Percentiles rank a stretch among this genome's conserved stretches.
Evolutionary conservation across 2,888 invertebrate species (phyloP).

Genomic region (Incurvaria masculella): DNA sequence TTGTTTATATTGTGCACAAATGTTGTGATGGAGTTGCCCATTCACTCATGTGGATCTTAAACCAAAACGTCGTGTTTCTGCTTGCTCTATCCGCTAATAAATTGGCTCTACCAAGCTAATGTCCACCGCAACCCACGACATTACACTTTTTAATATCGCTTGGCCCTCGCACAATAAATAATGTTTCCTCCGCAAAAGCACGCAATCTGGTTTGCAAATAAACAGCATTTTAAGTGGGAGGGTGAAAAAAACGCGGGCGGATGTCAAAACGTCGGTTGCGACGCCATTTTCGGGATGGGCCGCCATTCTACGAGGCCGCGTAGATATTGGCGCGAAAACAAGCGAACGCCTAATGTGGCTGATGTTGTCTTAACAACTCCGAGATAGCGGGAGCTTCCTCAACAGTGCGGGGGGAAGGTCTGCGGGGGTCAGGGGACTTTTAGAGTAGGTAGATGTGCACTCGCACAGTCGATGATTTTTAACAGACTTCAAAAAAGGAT

Average conservation of each 20-base stretch:
- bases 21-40: too few relatives aligned
- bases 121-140: neutral
- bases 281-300: neutral
- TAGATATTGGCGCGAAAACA: neutral
- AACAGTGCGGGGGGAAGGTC: neutral
- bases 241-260: conserved; percentile 31
- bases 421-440: neutral
- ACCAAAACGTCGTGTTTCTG: too few relatives aligned
- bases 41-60: too few relatives aligned
- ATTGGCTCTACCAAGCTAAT: too few relatives aligned
- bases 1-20: too few relatives aligned
- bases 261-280: conserved; percentile 25
- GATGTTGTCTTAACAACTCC: conserved; percentile 1
- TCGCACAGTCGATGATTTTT: neutral
- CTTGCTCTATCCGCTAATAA: too few relatives aligned
- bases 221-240: conserved; percentile 31
- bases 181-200: conserved; percentile 21
- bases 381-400: neutral
- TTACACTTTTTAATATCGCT: conserved; percentile 21
- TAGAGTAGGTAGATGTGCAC: neutral
- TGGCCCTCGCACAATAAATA: conserved; percentile 31
- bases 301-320: neutral
- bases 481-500: neutral
- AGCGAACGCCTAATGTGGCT: neutral
- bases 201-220: conserved; percentile 35